Percentiles rank a stretch among this genome's conserved stretches.
phyloP scores from a whole-genome alignment of 2,888 invertebrate species.

The Andricus curvator region DNA sequence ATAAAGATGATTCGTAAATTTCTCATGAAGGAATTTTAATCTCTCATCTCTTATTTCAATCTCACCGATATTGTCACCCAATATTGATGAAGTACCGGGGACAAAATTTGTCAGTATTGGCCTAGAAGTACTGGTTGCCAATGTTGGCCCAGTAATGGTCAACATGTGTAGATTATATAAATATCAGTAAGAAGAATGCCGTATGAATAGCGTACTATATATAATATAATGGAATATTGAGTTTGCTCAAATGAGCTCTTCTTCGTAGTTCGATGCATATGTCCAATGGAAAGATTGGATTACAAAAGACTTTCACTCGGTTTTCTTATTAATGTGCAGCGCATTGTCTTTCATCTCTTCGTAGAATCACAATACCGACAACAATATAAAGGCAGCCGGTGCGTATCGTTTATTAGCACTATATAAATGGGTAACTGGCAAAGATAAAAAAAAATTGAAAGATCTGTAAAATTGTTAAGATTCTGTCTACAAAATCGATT shows the following conservation, averaged over 20 bases:
- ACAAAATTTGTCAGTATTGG: too few species aligned
- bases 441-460: neutral
- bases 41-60: too few species aligned
- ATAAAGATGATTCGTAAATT: too few species aligned
- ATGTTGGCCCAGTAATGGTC: too few species aligned
- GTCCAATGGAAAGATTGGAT: conserved; percentile 13
- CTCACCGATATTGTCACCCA: too few species aligned
- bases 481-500: neutral
- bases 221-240: conserved; percentile 16
- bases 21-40: too few species aligned
- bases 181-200: too few species aligned
- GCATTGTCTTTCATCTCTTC: conserved; percentile 23
- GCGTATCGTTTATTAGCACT: neutral
- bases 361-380: conserved; percentile 8
- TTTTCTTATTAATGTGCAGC: neutral
- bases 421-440: neutral
- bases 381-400: neutral
- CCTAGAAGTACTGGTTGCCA: too few species aligned
- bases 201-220: neutral
- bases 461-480: neutral
- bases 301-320: conserved; percentile 35
- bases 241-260: conserved; percentile 15
- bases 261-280: conserved; percentile 11
- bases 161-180: too few species aligned
- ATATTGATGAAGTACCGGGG: too few species aligned